These are phyloP conservation scores for Leucoptera coffeella DNA, from an alignment of 2,888 invertebrate genomes.

Conservation along the genomic window DNA sequence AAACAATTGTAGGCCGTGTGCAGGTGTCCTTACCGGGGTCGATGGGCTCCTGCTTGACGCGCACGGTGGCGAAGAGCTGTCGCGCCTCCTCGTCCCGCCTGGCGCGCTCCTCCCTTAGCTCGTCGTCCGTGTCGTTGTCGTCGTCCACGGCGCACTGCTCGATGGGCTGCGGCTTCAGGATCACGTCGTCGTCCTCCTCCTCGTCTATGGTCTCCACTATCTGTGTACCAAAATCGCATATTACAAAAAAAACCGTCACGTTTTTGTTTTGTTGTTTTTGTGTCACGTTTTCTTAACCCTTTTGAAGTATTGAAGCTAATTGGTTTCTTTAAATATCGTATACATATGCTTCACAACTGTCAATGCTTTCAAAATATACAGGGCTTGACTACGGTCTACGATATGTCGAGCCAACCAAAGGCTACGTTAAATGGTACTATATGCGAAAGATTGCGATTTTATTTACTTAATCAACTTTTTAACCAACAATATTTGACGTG, in stretches of 20 bases:
- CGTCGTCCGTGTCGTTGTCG: slow-evolving; percentile 56
- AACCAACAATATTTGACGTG: too few species aligned
- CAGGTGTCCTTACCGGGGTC: slow-evolving; percentile 62
- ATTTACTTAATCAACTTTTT: too few species aligned
- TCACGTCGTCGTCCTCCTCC: slow-evolving; percentile 65
- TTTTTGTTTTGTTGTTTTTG: slow-evolving; percentile 15
- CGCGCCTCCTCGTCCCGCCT: slow-evolving; percentile 18
- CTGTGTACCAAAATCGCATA: not conserved
- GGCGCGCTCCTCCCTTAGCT: slow-evolving; percentile 21
- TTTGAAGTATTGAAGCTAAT: too few species aligned
- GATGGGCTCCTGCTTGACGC: slow-evolving; percentile 66
- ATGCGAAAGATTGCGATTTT: too few species aligned
- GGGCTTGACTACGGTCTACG: too few species aligned
- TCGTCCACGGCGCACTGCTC: slow-evolving; percentile 61
- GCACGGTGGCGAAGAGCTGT: slow-evolving; percentile 36
- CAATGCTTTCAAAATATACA: too few species aligned
- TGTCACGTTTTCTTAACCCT: too few species aligned
- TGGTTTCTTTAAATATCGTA: too few species aligned
- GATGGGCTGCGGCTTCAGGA: slow-evolving; percentile 61
- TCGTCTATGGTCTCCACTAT: slow-evolving; percentile 12
- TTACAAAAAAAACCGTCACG: slow-evolving; percentile 10
- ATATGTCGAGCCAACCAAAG: too few species aligned
- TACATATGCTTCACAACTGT: too few species aligned
- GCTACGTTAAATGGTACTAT: too few species aligned
- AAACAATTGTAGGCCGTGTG: too few species aligned